Percentiles rank a stretch among this genome's conserved stretches.
Evolutionary conservation across 2,888 invertebrate species (phyloP).

Genomic region (Drosophila barbarae): DNA sequence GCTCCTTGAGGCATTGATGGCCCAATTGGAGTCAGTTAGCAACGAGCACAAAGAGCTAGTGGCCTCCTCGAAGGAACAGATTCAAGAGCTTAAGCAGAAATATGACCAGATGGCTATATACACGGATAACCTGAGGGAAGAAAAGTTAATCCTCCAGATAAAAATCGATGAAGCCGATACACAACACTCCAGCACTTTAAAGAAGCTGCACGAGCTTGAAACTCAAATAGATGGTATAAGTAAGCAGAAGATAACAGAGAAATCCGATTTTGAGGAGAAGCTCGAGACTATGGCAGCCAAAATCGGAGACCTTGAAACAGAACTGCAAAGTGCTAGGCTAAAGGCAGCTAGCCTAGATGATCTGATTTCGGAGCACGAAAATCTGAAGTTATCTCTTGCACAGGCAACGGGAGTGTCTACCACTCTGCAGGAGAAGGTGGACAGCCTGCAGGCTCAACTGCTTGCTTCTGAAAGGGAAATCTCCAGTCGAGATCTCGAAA

Average conservation of each 20-base stretch:
- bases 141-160: slow-evolving; percentile 25
- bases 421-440: neutral
- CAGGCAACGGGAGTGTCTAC: neutral
- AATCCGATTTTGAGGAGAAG: slow-evolving; percentile 8
- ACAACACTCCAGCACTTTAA: neutral
- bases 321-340: slow-evolving; percentile 13
- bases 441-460: neutral
- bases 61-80: slow-evolving; percentile 1
- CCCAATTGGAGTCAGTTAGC: neutral
- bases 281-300: slow-evolving; percentile 37
- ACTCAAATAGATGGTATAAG: neutral
- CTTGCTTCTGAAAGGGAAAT: neutral
- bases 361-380: slow-evolving; percentile 12
- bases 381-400: neutral
- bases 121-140: slow-evolving; percentile 26
- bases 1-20: neutral
- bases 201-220: neutral
- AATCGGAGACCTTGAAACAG: slow-evolving; percentile 14
- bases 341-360: slow-evolving; percentile 15
- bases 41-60: slow-evolving; percentile 15
- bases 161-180: neutral
- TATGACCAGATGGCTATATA: slow-evolving; percentile 20
- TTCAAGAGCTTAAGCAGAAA: slow-evolving; percentile 18
- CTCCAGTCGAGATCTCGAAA: neutral
- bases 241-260: neutral